phyloP scores from a whole-genome alignment of 1,140 invertebrate genomes.

The Formica exsecta region DNA sequence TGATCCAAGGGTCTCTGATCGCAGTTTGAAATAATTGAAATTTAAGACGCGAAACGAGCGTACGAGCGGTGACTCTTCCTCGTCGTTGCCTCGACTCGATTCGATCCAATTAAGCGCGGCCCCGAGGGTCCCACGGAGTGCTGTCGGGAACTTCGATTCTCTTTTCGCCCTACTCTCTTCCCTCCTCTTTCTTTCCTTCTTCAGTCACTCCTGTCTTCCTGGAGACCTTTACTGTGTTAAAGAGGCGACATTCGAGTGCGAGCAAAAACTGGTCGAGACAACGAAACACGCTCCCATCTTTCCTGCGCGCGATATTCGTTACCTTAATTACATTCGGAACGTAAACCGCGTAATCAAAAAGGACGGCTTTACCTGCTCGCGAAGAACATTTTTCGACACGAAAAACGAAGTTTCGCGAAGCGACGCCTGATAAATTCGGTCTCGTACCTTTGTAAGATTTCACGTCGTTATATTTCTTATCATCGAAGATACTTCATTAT shows the following conservation, averaged over 20 bases:
- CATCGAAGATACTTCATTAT: not conserved
- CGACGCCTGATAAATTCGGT: conserved; percentile 30
- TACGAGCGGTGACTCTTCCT: conserved; percentile 58
- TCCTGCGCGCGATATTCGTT: conserved; percentile 16
- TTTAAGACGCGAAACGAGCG: conserved; percentile 77
- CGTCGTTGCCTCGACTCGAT: conserved; percentile 72
- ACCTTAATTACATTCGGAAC: conserved; percentile 59
- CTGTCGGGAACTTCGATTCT: conserved; percentile 65
- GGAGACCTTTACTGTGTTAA: conserved; percentile 34
- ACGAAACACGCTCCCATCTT: conserved; percentile 1
- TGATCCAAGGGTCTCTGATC: conserved; percentile 63
- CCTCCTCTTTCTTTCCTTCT: not conserved
- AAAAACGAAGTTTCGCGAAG: conserved; percentile 39
- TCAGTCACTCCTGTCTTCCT: not conserved
- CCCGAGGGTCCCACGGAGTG: conserved; percentile 55
- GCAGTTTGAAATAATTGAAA: conserved; percentile 77
- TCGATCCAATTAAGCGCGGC: conserved; percentile 79
- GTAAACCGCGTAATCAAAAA: conserved; percentile 52
- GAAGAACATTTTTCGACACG: conserved; percentile 26
- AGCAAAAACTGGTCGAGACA: conserved; percentile 50
- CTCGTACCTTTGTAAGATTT: not conserved
- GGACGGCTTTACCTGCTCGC: not conserved
- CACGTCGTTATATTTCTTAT: conserved; percentile 11
- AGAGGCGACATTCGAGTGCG: conserved; percentile 43
- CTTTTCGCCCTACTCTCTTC: conserved; percentile 30